These are phyloP conservation scores for Anaspis maculata DNA, from an alignment of 2,888 invertebrate species.

Conservation along the genomic window DNA sequence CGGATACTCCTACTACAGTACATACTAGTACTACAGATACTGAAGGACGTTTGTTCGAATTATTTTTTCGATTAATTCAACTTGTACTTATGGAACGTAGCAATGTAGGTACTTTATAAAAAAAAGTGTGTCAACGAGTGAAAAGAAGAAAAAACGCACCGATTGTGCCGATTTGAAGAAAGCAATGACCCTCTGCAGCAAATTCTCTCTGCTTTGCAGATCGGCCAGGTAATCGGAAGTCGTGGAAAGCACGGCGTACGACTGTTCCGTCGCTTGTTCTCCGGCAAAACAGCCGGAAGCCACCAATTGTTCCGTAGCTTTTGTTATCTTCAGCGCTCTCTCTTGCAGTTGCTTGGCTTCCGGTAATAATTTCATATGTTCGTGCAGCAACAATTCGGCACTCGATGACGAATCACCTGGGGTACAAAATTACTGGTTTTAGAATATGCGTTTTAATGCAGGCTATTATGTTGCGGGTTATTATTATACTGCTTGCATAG, in stretches of 20 bases:
- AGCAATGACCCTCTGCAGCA: conserved; percentile 57
- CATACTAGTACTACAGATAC: too few relatives aligned
- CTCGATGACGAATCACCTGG: conserved; percentile 62
- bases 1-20: too few relatives aligned
- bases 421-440: too few relatives aligned
- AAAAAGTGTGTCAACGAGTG: conserved; percentile 1
- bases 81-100: too few relatives aligned
- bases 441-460: conserved; percentile 16
- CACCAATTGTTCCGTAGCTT: conserved; percentile 67
- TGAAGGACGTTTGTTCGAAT: too few relatives aligned
- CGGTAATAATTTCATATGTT: conserved; percentile 58
- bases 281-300: conserved; percentile 63
- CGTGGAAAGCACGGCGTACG: conserved; percentile 56
- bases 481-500: background rate
- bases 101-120: too few relatives aligned
- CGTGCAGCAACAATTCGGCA: conserved; percentile 58
- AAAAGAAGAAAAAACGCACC: conserved; percentile 39
- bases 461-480: background rate
- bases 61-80: too few relatives aligned
- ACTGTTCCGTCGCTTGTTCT: conserved; percentile 57
- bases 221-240: conserved; percentile 63
- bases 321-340: conserved; percentile 64
- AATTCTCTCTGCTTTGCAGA: conserved; percentile 60
- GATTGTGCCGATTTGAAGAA: conserved; percentile 64
- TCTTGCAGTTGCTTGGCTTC: conserved; percentile 70